A percentile compares a stretch with the other conserved stretches of the same genome.
phyloP scores from a whole-genome alignment of 2,113 vertebrate species.

The Saccopteryx leptura region DNA sequence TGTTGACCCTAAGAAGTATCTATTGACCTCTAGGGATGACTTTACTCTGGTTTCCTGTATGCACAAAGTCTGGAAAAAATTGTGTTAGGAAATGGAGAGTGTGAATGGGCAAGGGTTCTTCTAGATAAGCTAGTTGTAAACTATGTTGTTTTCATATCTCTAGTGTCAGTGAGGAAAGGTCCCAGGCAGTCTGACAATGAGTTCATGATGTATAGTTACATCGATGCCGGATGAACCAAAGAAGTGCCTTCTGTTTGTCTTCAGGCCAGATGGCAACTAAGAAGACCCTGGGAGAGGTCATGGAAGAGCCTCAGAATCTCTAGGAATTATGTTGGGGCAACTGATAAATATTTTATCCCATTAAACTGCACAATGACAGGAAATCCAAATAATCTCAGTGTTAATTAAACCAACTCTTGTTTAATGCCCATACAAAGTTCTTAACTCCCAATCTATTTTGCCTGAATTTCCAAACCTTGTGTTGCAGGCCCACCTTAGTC shows the following conservation, averaged over 20 bases:
- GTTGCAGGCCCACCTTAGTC: neutral
- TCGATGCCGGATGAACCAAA: neutral
- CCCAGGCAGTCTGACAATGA: constrained; percentile 12
- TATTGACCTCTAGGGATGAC: neutral
- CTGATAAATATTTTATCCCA: neutral
- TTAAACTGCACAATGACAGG: neutral
- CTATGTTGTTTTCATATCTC: neutral
- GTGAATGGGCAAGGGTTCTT: neutral
- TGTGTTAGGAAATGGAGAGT: neutral
- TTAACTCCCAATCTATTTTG: constrained; percentile 15
- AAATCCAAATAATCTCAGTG: constrained; percentile 36
- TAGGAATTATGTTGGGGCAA: neutral
- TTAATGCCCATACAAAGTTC: neutral
- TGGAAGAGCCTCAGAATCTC: neutral
- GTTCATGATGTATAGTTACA: neutral
- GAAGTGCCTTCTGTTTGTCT: neutral
- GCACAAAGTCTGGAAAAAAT: neutral
- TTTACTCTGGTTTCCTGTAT: constrained; percentile 60
- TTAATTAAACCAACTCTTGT: constrained; percentile 36
- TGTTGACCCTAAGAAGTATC: neutral
- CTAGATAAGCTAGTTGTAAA: constrained; percentile 14
- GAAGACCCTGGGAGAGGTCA: neutral
- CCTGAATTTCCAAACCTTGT: constrained; percentile 20
- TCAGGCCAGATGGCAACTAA: neutral
- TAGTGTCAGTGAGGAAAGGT: neutral